These are phyloP conservation scores for Diploptera punctata DNA, from an alignment of 2,888 invertebrate species.

Conservation along the genomic window DNA sequence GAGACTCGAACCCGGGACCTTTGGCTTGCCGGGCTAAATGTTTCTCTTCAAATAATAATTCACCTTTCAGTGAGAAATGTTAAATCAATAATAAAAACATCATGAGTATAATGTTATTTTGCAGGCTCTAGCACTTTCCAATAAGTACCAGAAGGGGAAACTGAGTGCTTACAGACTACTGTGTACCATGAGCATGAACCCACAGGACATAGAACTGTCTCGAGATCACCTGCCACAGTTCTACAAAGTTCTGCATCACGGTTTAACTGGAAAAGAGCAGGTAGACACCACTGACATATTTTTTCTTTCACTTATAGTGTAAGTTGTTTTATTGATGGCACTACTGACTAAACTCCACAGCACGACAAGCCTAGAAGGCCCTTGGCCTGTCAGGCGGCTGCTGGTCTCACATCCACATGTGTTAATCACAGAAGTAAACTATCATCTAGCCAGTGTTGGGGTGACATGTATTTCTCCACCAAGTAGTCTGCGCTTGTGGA, in stretches of 20 bases:
- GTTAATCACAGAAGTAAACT: no score
- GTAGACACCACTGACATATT: no score
- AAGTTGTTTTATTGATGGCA: neutral
- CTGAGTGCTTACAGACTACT: constrained; percentile 85
- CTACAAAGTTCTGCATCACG: constrained; percentile 82
- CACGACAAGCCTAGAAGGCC: no score
- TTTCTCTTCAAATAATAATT: no score
- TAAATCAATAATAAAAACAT: neutral
- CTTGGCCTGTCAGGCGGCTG: no score
- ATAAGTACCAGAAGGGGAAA: constrained; percentile 78
- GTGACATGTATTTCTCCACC: no score
- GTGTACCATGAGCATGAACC: constrained; percentile 78
- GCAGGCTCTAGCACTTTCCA: constrained; percentile 73
- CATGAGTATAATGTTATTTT: constrained; percentile 3
- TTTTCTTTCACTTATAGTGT: neutral
- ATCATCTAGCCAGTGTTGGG: no score
- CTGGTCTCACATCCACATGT: no score
- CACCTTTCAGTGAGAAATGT: neutral
- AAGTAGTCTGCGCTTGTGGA: no score
- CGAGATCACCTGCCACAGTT: constrained; percentile 82
- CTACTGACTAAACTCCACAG: no score
- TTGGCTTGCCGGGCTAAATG: no score
- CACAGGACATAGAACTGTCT: constrained; percentile 75
- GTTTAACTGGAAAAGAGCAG: constrained; percentile 67
- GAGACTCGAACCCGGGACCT: no score